Evolutionary conservation across 2,888 invertebrate genomes (phyloP).

Genomic region (Arenicola marina): DNA sequence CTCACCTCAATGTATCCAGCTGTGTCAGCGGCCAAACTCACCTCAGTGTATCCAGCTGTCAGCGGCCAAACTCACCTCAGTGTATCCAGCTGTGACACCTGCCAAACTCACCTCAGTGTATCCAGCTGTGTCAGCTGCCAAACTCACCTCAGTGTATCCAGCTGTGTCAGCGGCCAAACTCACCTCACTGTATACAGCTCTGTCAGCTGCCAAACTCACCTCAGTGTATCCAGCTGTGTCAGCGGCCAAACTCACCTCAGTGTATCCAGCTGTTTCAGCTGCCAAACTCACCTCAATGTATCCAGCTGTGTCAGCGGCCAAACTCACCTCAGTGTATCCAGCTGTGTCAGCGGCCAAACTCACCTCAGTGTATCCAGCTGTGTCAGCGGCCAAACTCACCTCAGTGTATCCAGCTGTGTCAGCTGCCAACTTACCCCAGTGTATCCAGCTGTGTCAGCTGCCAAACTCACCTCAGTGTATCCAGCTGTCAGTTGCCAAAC

Average conservation of each 20-base stretch:
- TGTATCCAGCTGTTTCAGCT: no score
- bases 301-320: neutral
- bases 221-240: neutral
- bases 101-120: neutral
- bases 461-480: neutral
- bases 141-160: neutral
- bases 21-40: no score
- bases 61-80: no score
- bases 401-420: neutral
- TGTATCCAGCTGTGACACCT: neutral
- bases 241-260: neutral
- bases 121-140: neutral
- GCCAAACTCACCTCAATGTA: neutral
- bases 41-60: no score
- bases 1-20: neutral
- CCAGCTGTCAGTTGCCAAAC: no score
- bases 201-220: no score
- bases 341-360: neutral
- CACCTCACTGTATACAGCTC: no score
- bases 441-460: neutral
- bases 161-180: neutral
- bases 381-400: neutral
- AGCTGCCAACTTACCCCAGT: neutral
- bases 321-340: neutral
- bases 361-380: no score